Evolutionary conservation across 2,797 vertebrate species (phyloP).

Genomic region (Scyliorhinus canicula): DNA sequence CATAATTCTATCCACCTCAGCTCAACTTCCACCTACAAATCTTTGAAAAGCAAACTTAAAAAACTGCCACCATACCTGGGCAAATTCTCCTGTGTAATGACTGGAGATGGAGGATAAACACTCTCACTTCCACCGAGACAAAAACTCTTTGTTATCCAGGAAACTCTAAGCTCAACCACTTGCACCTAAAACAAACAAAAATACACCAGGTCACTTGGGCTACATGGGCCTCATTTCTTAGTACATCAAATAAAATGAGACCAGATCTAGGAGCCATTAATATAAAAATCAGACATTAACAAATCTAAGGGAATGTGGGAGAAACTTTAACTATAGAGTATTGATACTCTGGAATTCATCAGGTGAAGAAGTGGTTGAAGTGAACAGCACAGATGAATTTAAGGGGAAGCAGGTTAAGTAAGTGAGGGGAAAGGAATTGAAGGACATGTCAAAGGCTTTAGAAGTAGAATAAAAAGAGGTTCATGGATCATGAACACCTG

Average conservation of each 20-base stretch:
- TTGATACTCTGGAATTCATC: background rate
- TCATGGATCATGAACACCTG: background rate
- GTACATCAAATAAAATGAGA: background rate
- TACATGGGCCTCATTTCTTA: background rate
- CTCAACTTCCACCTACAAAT: background rate
- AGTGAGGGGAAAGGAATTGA: background rate
- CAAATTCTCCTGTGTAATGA: slow-evolving; percentile 87
- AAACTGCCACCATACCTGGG: slow-evolving; percentile 65
- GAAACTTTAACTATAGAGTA: background rate
- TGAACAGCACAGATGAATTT: background rate
- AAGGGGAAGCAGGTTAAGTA: background rate
- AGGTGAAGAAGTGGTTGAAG: background rate
- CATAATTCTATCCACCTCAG: background rate
- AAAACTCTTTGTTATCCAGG: slow-evolving; percentile 97
- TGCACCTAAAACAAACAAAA: slow-evolving; percentile 68
- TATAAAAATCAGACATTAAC: background rate
- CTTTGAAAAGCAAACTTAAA: background rate
- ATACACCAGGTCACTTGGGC: background rate
- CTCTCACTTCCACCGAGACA: slow-evolving; percentile 91
- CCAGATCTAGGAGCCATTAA: background rate
- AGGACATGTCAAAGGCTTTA: background rate
- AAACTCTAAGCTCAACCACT: slow-evolving; percentile 89
- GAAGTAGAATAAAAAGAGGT: background rate
- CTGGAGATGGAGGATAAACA: slow-evolving; percentile 82
- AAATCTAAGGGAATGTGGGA: background rate